Evolutionary conservation across 2,797 vertebrate species (phyloP), one percentile per base, ranked within the genome.

Genomic region (Tragopan temminckii): DNA sequence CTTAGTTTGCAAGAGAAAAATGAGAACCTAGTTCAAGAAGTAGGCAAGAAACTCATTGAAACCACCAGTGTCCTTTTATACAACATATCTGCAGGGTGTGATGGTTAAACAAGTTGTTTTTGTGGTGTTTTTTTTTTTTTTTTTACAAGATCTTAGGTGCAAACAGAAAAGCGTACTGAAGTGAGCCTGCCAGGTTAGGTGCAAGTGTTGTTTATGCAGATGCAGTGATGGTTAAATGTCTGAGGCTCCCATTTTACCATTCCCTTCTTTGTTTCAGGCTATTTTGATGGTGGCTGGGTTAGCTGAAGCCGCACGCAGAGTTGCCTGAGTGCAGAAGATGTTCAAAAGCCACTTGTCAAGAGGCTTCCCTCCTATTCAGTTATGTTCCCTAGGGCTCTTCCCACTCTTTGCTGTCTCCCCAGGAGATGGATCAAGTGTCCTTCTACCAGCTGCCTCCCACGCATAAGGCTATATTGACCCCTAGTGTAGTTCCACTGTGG

Each of bases 21-120:
- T 36, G 67, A 70, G 19, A 52, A 74, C 58, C 74, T 70, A 66
- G 59, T 57, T 42, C 35, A 80, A 69, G 69, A 57, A 85, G 66
- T 24, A n/a, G n/a, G 5, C 46, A 68, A 59, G 27, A 18, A 78
- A 74, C 36, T 31, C 21, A 29, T 33, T 74, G 88, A 88, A 97
- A 72, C 15, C 63, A 74, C 20, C 35, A 61, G 23, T 24, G 14
- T 81, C 77, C 67, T 57, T 94, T 79, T 89, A 67, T 36, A 7
- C 10, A 21, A 50, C 21, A 18, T 57, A 21, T 25, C 48, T 93
- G 91, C 38, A 90, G 61, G 67, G 84, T 86, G n/a, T 43, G 59
- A 21, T 38, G 45, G 43, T 89, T 93, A 71, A 62, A 63, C 67
- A 35, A 38, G 11, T 63, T 72, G 15, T 85, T 48, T 83, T 74